A percentile compares a stretch with the other conserved stretches of the same genome.
phyloP scores from a whole-genome alignment of 1,140 invertebrate genomes.

The Drosophila kikkawai region DNA sequence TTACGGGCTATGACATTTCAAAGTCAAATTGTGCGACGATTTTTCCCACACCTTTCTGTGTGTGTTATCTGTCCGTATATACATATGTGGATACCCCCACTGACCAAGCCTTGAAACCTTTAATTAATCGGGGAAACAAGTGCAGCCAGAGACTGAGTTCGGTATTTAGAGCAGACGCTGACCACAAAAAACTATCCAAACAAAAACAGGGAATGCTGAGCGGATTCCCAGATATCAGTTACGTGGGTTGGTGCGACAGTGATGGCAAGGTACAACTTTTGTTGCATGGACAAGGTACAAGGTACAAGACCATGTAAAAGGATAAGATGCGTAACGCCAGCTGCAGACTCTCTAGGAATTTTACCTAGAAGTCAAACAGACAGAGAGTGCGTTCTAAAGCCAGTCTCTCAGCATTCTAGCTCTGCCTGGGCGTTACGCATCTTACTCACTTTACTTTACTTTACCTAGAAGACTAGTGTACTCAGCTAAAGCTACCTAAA shows the following conservation, averaged over 20 bases:
- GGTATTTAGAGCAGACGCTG: constrained; percentile 47
- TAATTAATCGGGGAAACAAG: constrained; percentile 80
- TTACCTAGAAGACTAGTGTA: too few species aligned
- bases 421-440: background rate
- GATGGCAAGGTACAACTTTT: background rate
- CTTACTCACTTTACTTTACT: background rate
- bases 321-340: background rate
- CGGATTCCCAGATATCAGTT: constrained; percentile 67
- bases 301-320: background rate
- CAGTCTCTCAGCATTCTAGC: background rate
- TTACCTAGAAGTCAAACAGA: background rate
- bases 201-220: constrained; percentile 38
- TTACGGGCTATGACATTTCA: constrained; percentile 74
- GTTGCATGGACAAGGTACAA: background rate
- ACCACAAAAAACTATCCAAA: constrained; percentile 44
- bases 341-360: background rate
- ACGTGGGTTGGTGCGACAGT: constrained; percentile 23
- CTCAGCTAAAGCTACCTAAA: background rate
- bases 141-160: constrained; percentile 58
- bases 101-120: constrained; percentile 40
- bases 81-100: background rate
- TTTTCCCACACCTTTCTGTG: constrained; percentile 55
- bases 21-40: constrained; percentile 70
- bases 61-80: background rate
- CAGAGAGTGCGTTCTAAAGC: background rate